These are phyloP conservation scores for Halcyon smyrnensis DNA, from an alignment of 2,797 vertebrate genomes.

Conservation along the genomic window DNA sequence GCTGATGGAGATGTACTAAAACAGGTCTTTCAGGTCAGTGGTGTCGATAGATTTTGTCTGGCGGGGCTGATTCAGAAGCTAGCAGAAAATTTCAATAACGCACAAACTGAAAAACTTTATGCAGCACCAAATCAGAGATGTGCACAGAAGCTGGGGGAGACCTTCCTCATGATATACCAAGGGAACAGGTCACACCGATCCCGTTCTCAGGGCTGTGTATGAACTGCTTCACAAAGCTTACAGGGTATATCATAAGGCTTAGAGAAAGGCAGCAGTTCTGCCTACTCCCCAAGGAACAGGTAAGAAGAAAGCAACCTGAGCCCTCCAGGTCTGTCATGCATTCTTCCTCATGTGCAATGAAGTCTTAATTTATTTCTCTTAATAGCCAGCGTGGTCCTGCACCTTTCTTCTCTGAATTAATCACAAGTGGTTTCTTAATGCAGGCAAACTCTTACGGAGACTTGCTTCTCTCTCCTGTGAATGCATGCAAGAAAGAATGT, in stretches of 20 bases:
- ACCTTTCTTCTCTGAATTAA: background rate
- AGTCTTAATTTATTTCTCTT: background rate
- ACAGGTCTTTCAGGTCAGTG: background rate
- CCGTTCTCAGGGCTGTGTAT: background rate
- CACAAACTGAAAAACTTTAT: background rate
- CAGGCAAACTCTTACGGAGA: background rate
- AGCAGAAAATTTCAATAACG: background rate
- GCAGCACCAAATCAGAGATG: background rate
- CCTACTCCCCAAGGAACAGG: background rate
- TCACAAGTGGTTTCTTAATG: background rate
- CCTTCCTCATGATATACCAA: accelerated
- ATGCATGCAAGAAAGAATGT: background rate
- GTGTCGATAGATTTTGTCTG: background rate
- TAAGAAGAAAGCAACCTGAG: background rate
- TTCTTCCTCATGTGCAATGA: background rate
- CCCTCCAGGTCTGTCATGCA: background rate
- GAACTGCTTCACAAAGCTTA: background rate
- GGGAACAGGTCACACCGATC: background rate
- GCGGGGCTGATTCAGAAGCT: background rate
- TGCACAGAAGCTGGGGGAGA: background rate
- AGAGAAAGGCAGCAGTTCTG: background rate
- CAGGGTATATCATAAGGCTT: background rate
- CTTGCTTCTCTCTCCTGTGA: background rate
- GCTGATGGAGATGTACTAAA: background rate
- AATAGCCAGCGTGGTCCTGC: background rate